phyloP scores from a whole-genome alignment of 2,113 vertebrate genomes.

The Crotalus horridus region DNA sequence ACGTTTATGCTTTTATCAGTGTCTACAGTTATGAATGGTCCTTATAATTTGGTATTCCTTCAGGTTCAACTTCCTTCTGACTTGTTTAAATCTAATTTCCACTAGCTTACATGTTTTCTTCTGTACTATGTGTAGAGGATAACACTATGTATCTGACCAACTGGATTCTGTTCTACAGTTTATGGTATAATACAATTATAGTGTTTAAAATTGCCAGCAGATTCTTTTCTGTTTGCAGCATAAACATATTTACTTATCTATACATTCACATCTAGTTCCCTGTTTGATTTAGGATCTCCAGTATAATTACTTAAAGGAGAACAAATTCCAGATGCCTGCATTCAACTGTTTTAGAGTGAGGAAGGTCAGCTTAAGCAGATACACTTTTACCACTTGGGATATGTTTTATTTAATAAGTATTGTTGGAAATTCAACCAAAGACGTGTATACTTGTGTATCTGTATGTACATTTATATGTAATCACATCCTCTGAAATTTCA shows the following conservation, averaged over 20 bases:
- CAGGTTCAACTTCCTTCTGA: not conserved
- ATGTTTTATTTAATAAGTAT: not conserved
- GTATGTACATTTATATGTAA: not conserved
- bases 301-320: not conserved
- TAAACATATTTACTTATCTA: not conserved
- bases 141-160: not conserved
- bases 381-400: not conserved
- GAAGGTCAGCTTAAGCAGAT: not conserved
- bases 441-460: not conserved
- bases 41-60: not conserved
- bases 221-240: not conserved
- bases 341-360: not conserved
- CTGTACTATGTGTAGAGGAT: not conserved
- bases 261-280: not conserved
- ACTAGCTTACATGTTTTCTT: not conserved
- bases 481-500: not conserved
- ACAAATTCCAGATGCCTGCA: not conserved
- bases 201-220: not conserved
- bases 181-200: not conserved
- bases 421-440: not conserved
- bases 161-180: not conserved
- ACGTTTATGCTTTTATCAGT: not conserved
- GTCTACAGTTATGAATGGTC: not conserved
- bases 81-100: not conserved
- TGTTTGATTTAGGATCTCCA: not conserved